phyloP scores from a whole-genome alignment of 1,140 invertebrate genomes.

The Diorhabda sublineata region DNA sequence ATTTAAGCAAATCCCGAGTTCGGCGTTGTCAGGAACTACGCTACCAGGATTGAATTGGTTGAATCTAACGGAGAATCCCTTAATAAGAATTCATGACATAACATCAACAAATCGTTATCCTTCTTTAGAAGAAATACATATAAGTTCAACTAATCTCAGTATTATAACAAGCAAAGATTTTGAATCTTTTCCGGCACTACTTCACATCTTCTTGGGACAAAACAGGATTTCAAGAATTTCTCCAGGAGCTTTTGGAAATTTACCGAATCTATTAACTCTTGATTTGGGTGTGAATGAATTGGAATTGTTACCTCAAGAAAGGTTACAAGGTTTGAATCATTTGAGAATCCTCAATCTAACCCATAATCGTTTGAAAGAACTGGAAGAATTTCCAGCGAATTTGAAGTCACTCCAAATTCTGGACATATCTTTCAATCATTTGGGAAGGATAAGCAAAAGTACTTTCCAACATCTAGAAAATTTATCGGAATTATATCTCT shows the following conservation, averaged over 20 bases:
- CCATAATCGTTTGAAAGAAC: slow-evolving; percentile 72
- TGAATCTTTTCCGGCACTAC: slow-evolving; percentile 74
- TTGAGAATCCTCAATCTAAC: slow-evolving; percentile 75
- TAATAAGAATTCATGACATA: slow-evolving; percentile 66
- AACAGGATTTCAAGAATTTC: slow-evolving; percentile 79
- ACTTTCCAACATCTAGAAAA: slow-evolving; percentile 72
- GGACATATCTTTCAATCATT: slow-evolving; percentile 80
- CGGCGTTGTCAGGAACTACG: slow-evolving; percentile 69
- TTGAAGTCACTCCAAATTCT: slow-evolving; percentile 71
- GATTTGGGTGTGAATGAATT: slow-evolving; percentile 81
- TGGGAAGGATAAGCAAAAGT: slow-evolving; percentile 69
- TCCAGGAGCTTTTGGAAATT: slow-evolving; percentile 74
- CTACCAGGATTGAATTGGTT: slow-evolving; percentile 68
- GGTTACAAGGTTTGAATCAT: slow-evolving; percentile 71
- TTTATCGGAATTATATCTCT: slow-evolving; percentile 71
- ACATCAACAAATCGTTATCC: slow-evolving; percentile 62
- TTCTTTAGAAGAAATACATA: slow-evolving; percentile 73
- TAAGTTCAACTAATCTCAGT: slow-evolving; percentile 76
- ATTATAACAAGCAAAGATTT: slow-evolving; percentile 85
- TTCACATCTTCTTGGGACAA: slow-evolving; percentile 66
- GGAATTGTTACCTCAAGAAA: slow-evolving; percentile 79
- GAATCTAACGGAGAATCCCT: slow-evolving; percentile 77
- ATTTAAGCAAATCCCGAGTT: slow-evolving; percentile 76
- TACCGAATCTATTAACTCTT: slow-evolving; percentile 71
- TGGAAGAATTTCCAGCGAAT: slow-evolving; percentile 79